Evolutionary conservation across 2,797 vertebrate species (phyloP), one percentile per base, ranked within the genome.

Genomic region (Paguma larvata): DNA sequence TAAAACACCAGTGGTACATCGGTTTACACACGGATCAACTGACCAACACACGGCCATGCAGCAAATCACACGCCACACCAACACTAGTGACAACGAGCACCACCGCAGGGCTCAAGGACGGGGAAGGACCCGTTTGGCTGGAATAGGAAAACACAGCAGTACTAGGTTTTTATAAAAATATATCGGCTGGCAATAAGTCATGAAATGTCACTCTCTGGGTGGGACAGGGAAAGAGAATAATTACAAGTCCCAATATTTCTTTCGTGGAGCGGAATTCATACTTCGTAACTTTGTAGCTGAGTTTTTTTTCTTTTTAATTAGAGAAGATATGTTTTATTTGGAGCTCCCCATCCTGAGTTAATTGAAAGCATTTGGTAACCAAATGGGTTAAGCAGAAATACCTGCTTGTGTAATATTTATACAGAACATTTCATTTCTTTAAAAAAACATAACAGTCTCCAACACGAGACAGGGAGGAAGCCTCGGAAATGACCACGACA

Each of bases 11-110:
- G 97, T 32, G 96, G 95, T 78, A 96, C 46, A 94, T 59, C 93
- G 96, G 25, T 72, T 67, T 56, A 98, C 91, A 98, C 94, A 82
- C 1, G 93, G 97, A 96, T 98, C 97, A 97, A 93, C 92, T 92
- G 96, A 98, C 91, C 94, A 83, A 97, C 95, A 85, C 48, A 97
- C 96, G 88, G 98, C 98, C 98, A 99, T 98, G 99, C 98, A 98
- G 98, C 97, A 97, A 80, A 98, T 97, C 97, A 98, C 87, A n/a
- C 77, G 25, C 38, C 2, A 87, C 79, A 86, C 75, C 77, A 75
- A 65, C 67, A 59, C 53, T 56, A 48, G 70, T 34, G 44, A 95
- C 4, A 11, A 59, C 2, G 63, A 98, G 95, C 97, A 9, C 59
- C 56, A 92, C 90, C 93, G 78, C 78, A n/a, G 92, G 82, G 14